Evolutionary conservation across 1,140 invertebrate genomes (phyloP).

Genomic region (Microplitis mediator): DNA sequence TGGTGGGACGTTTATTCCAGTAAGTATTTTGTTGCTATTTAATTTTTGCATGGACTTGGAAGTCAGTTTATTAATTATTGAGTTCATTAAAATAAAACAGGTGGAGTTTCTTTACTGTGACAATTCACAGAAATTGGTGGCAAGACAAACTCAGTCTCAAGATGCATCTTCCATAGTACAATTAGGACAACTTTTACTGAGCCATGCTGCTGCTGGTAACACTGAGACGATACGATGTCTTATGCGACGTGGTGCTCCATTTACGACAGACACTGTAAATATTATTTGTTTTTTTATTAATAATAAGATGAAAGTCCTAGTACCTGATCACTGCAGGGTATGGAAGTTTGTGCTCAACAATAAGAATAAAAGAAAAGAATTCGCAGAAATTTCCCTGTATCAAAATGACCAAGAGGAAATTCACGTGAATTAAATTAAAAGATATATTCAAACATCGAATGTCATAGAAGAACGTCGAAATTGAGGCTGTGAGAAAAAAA

Average conservation of each 20-base stretch:
- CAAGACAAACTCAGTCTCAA: constrained; percentile 42
- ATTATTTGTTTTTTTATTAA: constrained; percentile 9
- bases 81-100: constrained; percentile 27
- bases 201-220: constrained; percentile 79
- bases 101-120: constrained; percentile 55
- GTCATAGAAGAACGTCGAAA: too few species aligned
- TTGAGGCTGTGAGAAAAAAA: too few species aligned
- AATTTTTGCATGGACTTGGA: not conserved
- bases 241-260: constrained; percentile 86
- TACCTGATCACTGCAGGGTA: too few species aligned
- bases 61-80: not conserved
- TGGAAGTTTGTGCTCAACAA: too few species aligned
- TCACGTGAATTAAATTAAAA: too few species aligned
- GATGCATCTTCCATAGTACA: constrained; percentile 68
- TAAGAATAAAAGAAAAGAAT: too few species aligned
- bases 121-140: constrained; percentile 23
- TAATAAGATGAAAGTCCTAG: too few species aligned
- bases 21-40: constrained; percentile 30
- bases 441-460: too few species aligned
- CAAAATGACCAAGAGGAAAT: too few species aligned
- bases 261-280: constrained; percentile 88
- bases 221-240: constrained; percentile 77
- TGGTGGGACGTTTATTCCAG: constrained; percentile 51
- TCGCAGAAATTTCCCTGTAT: too few species aligned
- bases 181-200: constrained; percentile 81